Conservation (phyloP, 1,140 invertebrate species). For the Scylla paramamosain region DNA sequence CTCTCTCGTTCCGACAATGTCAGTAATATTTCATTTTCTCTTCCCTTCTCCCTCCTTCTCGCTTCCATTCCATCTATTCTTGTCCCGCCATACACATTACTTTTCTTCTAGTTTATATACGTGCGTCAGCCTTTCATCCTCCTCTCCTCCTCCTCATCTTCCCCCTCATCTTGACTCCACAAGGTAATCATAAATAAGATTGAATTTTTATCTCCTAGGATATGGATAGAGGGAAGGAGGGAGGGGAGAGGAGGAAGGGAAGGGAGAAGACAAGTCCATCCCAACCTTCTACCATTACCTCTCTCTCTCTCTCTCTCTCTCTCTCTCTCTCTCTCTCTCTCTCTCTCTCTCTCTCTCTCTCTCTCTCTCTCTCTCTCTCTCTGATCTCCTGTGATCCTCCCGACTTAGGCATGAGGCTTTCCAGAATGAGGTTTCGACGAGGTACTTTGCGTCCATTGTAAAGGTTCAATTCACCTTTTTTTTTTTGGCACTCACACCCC, state of each 20-base stretch:
- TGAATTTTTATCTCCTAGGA: not conserved
- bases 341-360: not conserved
- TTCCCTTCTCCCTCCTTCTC: not conserved
- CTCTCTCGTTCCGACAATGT: slow-evolving; percentile 25
- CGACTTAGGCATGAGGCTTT: slow-evolving; percentile 8
- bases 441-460: not conserved
- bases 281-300: not conserved
- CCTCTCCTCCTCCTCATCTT: not conserved
- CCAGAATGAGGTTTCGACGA: not conserved
- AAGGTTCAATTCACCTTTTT: not conserved
- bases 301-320: not conserved
- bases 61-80: not conserved
- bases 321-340: slow-evolving; percentile 3
- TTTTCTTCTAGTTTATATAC: not conserved
- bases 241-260: not conserved
- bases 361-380: slow-evolving; percentile 19
- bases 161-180: slow-evolving; percentile 22
- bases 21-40: not conserved
- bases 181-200: slow-evolving; percentile 28
- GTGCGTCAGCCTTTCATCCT: not conserved
- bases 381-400: not conserved
- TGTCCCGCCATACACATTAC: not conserved
- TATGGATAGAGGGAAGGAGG: not conserved
- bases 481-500: not conserved
- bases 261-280: not conserved